Evolutionary conservation across 2,888 invertebrate species (phyloP).

Genomic region (Diarsia rubi): DNA sequence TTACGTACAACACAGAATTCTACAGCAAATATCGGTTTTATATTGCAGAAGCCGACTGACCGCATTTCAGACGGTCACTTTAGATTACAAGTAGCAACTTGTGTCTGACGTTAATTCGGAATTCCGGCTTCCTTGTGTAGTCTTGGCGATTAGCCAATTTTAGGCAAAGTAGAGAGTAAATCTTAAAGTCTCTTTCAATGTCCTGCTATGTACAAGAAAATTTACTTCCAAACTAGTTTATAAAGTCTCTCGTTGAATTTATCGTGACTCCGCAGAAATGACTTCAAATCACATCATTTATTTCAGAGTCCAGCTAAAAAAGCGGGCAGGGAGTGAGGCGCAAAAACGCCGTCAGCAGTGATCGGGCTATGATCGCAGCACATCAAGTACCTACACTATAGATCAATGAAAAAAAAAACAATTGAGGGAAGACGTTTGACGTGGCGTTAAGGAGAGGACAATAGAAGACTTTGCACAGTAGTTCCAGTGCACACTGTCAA

Average conservation of each 20-base stretch:
- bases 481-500: conserved; percentile 21
- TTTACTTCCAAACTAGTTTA: conserved; percentile 1
- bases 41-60: conserved; percentile 28
- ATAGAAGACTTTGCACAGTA: conserved; percentile 54
- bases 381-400: conserved; percentile 62
- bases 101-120: conserved; percentile 37
- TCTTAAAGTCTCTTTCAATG: conserved; percentile 17
- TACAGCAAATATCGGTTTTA: conserved; percentile 33
- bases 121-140: conserved; percentile 25
- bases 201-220: background rate
- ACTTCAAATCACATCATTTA: conserved; percentile 64
- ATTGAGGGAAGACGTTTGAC: conserved; percentile 82
- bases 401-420: conserved; percentile 79
- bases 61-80: conserved; percentile 34
- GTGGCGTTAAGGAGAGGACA: conserved; percentile 64
- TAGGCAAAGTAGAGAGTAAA: conserved; percentile 18
- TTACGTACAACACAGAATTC: conserved; percentile 7
- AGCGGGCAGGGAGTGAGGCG: conserved; percentile 36
- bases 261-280: conserved; percentile 45
- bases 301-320: conserved; percentile 66
- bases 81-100: conserved; percentile 40
- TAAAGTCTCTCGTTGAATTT: conserved; percentile 29
- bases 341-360: conserved; percentile 61
- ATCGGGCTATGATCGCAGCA: conserved; percentile 64
- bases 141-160: conserved; percentile 55